These are phyloP conservation scores for Vanessa tameamea DNA, from an alignment of 1,140 invertebrate species.

Conservation along the genomic window DNA sequence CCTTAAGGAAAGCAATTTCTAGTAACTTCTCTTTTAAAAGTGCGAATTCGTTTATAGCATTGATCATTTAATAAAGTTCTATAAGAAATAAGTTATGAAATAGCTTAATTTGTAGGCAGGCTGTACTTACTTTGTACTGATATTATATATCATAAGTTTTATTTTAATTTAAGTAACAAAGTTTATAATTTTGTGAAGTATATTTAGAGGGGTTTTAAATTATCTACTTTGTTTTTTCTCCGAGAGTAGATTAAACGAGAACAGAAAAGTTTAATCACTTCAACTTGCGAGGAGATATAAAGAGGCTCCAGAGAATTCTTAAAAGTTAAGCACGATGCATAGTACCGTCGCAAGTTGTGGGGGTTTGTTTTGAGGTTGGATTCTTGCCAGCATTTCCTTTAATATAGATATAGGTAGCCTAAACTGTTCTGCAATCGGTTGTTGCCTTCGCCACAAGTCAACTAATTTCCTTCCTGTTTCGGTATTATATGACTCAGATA, in stretches of 20 bases:
- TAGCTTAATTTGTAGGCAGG: background rate
- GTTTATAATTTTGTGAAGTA: background rate
- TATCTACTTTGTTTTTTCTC: background rate
- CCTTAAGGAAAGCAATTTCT: background rate
- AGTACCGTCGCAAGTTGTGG: conserved; percentile 11
- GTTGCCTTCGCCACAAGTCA: conserved; percentile 29
- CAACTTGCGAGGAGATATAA: conserved; percentile 1
- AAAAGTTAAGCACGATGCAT: conserved; percentile 25
- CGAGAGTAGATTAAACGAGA: conserved; percentile 1
- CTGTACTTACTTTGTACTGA: background rate
- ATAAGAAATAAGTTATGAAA: background rate
- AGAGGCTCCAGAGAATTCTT: background rate
- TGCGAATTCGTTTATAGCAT: background rate
- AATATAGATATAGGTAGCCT: conserved; percentile 27
- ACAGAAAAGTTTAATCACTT: background rate
- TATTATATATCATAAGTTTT: background rate
- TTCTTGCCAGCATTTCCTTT: conserved; percentile 42
- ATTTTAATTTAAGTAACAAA: background rate
- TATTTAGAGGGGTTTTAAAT: background rate
- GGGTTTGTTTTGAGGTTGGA: conserved; percentile 39
- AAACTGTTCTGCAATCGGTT: conserved; percentile 33
- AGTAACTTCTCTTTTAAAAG: background rate
- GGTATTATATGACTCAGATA: background rate
- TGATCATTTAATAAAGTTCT: background rate
- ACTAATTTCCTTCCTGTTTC: conserved; percentile 20